Evolutionary conservation across 2,888 invertebrate genomes (phyloP).

Genomic region (Ferdinandea cuprea): DNA sequence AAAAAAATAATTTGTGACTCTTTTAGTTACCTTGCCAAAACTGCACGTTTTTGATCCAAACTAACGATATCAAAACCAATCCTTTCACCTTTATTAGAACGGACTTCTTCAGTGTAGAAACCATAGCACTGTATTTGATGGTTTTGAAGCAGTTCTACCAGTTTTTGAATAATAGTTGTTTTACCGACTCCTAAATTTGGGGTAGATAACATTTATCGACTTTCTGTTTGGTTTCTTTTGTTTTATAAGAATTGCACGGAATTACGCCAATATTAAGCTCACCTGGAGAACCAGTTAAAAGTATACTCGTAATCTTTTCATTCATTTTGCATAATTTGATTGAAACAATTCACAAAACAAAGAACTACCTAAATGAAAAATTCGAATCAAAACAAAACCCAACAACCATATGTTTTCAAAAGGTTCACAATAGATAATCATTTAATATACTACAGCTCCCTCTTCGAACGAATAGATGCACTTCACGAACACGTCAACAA

Average conservation of each 20-base stretch:
- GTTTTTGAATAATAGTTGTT: slow-evolving; percentile 86
- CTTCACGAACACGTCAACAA: slow-evolving; percentile 74
- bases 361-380: too few species aligned
- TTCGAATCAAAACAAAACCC: slow-evolving; percentile 9
- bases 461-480: slow-evolving; percentile 23
- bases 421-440: not conserved
- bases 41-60: slow-evolving; percentile 82
- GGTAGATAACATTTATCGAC: not conserved
- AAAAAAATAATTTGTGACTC: not conserved
- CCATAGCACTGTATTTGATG: slow-evolving; percentile 82
- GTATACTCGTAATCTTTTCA: slow-evolving; percentile 61
- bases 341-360: not conserved
- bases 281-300: slow-evolving; percentile 75
- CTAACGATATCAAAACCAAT: slow-evolving; percentile 87
- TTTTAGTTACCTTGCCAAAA: slow-evolving; percentile 84
- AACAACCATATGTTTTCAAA: slow-evolving; percentile 42
- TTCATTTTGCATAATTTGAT: slow-evolving; percentile 44
- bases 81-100: slow-evolving; percentile 82
- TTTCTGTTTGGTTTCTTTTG: not conserved
- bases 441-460: not conserved
- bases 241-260: too few species aligned
- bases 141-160: slow-evolving; percentile 81
- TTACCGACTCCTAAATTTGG: slow-evolving; percentile 85
- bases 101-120: slow-evolving; percentile 88
- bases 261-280: too few species aligned